Conservation (phyloP, 2,888 invertebrate species). For the Cybosia mesomella region DNA sequence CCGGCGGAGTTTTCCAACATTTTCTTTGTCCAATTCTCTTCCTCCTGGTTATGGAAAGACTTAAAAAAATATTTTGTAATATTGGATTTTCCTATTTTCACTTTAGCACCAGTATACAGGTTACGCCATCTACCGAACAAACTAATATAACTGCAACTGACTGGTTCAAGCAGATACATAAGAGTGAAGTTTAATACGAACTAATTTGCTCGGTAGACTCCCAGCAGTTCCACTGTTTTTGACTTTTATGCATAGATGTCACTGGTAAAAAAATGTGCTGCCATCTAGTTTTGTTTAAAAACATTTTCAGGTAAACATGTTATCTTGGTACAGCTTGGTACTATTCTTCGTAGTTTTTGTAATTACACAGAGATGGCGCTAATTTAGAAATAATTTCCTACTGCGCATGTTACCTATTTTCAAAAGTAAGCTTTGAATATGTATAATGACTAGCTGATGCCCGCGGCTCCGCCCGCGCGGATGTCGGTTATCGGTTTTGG, state of each 20-base stretch:
- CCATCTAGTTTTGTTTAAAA: background rate
- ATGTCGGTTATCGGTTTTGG: no score
- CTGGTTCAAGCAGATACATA: background rate
- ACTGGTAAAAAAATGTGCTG: background rate
- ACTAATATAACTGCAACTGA: background rate
- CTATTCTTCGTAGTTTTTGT: background rate
- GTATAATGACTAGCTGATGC: no score
- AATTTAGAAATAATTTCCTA: background rate
- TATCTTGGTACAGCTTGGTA: background rate
- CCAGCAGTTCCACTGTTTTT: background rate
- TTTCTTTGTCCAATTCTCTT: no score
- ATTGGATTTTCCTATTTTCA: background rate
- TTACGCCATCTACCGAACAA: background rate
- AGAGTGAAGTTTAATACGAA: background rate
- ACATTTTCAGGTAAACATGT: background rate
- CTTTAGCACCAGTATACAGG: background rate
- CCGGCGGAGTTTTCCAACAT: no score
- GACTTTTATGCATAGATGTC: slow-evolving; percentile 9
- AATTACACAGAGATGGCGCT: background rate
- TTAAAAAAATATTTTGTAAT: no score
- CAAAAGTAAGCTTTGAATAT: no score
- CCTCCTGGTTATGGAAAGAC: no score
- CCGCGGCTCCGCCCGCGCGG: no score
- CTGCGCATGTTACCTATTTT: background rate
- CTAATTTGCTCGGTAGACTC: no score